phyloP scores from a whole-genome alignment of 2,888 invertebrate species.

The Petrolisthes cinctipes region DNA sequence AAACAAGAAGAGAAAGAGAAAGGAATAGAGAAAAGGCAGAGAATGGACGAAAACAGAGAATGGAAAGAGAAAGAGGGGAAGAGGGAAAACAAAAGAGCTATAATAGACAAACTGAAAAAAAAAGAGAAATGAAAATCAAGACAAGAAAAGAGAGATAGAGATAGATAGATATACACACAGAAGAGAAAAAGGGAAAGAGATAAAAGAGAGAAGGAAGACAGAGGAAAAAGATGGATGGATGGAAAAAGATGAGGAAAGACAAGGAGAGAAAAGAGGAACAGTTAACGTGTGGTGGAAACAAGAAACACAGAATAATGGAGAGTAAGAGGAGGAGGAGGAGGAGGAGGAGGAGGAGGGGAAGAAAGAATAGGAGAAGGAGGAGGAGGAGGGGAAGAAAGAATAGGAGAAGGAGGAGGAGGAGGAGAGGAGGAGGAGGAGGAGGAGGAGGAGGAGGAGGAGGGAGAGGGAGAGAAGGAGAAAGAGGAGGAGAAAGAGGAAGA shows the following conservation, averaged over 20 bases:
- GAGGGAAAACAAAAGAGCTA: neutral
- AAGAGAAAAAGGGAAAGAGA: constrained; percentile 6
- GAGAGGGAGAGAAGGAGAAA: constrained; percentile 11
- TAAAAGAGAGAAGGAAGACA: neutral
- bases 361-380: neutral
- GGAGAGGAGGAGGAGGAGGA: neutral
- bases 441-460: neutral
- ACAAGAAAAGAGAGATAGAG: neutral
- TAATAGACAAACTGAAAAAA: neutral
- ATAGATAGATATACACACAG: neutral
- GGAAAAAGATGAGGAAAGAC: neutral
- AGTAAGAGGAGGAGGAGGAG: constrained; percentile 5
- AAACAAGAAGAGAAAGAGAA: neutral
- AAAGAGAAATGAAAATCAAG: neutral
- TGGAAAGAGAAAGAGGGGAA: neutral
- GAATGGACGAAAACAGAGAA: constrained; percentile 13
- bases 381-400: neutral
- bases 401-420: neutral
- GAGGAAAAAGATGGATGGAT: neutral
- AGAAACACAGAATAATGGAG: neutral
- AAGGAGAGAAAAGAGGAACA: constrained; percentile 3
- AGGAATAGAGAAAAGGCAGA: neutral
- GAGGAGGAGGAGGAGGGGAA: constrained; percentile 18
- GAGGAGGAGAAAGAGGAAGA: neutral
- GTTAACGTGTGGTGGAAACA: neutral